Evolutionary conservation across 2,888 invertebrate species (phyloP).

Genomic region (Alloscopus bannaensis): DNA sequence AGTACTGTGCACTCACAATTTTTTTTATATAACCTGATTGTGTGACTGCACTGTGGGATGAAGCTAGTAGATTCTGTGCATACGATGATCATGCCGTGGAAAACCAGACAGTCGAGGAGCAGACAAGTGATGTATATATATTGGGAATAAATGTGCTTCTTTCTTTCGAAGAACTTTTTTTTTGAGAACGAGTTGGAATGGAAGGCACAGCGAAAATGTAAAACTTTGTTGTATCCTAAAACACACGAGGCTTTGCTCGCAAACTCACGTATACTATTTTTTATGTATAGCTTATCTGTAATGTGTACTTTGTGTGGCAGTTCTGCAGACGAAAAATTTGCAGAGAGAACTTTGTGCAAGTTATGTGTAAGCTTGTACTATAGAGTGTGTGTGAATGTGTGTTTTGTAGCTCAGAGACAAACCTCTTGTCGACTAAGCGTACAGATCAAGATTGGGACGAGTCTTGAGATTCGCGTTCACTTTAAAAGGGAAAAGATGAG

Average conservation of each 20-base stretch:
- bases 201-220: neutral
- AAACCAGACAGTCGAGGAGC: conserved; percentile 48
- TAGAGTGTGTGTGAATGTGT: conserved; percentile 1
- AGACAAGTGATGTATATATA: conserved; percentile 31
- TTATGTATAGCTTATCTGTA: neutral
- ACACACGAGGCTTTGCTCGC: neutral
- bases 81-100: conserved; percentile 16
- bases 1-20: neutral
- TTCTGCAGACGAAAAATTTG: conserved; percentile 6
- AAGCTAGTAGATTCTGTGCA: neutral
- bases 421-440: conserved; percentile 48
- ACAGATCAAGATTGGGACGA: conserved; percentile 46
- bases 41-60: neutral
- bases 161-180: no score
- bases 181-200: conserved; percentile 13
- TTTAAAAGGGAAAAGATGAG: conserved; percentile 13
- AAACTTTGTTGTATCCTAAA: neutral
- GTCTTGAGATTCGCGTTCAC: conserved; percentile 22
- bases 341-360: neutral
- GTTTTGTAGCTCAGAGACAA: conserved; percentile 15
- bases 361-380: neutral
- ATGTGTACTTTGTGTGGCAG: neutral
- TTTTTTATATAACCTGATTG: conserved; percentile 17
- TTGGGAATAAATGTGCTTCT: neutral
- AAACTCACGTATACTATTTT: neutral